A percentile compares a stretch with the other conserved stretches of the same genome.
These are phyloP conservation scores for Anthrax anthrax DNA, from an alignment of 2,888 invertebrate species.

Conservation along the genomic window DNA sequence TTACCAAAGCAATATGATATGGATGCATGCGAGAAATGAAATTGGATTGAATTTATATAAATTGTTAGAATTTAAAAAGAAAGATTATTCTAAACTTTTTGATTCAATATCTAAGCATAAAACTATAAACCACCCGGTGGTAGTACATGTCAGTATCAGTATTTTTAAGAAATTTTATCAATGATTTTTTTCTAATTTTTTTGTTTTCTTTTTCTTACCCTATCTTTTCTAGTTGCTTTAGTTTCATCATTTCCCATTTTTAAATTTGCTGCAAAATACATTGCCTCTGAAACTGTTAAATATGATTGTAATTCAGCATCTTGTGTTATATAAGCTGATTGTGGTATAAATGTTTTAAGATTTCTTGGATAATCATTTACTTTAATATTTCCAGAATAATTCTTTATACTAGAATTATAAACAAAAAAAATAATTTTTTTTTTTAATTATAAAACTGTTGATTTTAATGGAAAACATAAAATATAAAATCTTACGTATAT, in stretches of 20 bases:
- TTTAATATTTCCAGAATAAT: slow-evolving; percentile 48
- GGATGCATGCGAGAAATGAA: no score
- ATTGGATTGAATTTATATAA: no score
- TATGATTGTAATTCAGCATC: slow-evolving; percentile 67
- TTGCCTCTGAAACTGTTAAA: slow-evolving; percentile 72
- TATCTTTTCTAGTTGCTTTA: slow-evolving; percentile 44
- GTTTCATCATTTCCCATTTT: slow-evolving; percentile 58
- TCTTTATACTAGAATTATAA: slow-evolving; percentile 19
- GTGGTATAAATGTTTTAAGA: slow-evolving; percentile 51
- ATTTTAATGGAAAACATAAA: neutral
- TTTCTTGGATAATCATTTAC: slow-evolving; percentile 58
- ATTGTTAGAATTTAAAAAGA: no score
- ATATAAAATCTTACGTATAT: slow-evolving; percentile 56
- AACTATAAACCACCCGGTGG: no score
- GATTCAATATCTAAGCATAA: no score
- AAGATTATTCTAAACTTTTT: no score
- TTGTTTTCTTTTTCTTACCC: slow-evolving; percentile 38
- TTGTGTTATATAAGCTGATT: slow-evolving; percentile 84
- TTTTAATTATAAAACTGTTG: neutral
- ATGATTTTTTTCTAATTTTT: no score
- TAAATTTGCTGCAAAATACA: slow-evolving; percentile 73
- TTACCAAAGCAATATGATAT: no score
- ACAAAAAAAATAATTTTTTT: slow-evolving; percentile 4
- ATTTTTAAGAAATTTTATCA: no score
- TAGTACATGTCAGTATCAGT: no score